phyloP scores from a whole-genome alignment of 2,113 vertebrate species.

The Eidolon helvum region DNA sequence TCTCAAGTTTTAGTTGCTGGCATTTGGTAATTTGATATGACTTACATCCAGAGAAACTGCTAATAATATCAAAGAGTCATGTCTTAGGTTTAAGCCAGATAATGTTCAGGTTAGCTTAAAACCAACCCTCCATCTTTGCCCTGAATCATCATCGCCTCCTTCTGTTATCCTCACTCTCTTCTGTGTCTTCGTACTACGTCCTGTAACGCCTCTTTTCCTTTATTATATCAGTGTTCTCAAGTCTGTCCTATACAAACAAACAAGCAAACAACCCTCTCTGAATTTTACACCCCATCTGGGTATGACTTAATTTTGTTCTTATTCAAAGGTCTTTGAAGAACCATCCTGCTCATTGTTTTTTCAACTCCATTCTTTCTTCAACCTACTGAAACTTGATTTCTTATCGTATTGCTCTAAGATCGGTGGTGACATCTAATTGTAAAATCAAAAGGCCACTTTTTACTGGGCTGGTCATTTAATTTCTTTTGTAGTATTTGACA shows the following conservation, averaged over 20 bases:
- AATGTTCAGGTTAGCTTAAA: neutral
- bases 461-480: neutral
- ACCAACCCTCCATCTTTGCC: neutral
- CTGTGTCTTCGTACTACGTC: neutral
- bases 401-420: neutral
- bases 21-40: neutral
- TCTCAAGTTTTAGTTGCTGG: constrained; percentile 12
- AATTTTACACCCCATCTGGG: neutral
- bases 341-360: neutral
- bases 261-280: neutral
- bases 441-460: neutral
- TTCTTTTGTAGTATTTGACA: neutral
- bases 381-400: neutral
- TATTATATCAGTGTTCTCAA: neutral
- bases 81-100: neutral
- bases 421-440: neutral
- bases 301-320: neutral
- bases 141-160: no score
- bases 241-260: neutral
- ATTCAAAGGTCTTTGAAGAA: neutral
- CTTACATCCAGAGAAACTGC: neutral
- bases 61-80: neutral
- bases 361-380: neutral
- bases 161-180: neutral
- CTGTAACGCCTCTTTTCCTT: neutral